Base-by-base conservation (phyloP, 2,113 vertebrate genomes). In the Cheilinus undulatus region DNA sequence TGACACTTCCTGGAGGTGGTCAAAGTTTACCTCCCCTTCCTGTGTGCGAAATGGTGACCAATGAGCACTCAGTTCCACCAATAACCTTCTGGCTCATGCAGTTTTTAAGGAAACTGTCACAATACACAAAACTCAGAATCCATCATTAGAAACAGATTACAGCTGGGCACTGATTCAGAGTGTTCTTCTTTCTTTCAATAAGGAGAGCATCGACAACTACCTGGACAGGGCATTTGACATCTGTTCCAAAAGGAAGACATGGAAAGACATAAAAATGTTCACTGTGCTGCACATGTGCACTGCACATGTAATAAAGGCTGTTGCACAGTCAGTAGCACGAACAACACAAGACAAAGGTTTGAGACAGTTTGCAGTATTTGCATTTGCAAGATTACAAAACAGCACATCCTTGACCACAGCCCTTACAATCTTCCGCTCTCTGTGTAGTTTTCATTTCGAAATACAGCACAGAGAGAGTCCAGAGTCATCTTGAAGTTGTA, bases 41-140 rank as follows among this genome's bases (percentile, higher is more conserved):
- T 15, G 7, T 57, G 28, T 54, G 11, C 34, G 30, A 54, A 34
- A 34, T 34, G 56, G 23, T 60, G 23, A 45, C 27, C 3, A 61
- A 30, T 46, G 26, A 46, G 15, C 42, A 46, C 42, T 48, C 27
- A 1, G 9, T 32, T 32, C 42, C 42, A 23, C 12, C 59, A 14
- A 46, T 61, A 7, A 48, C 42, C n/a, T 46, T 78, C 22, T 77
- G 61, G 57, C 24, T 85, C 1, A 69, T 82, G 78, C 45, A 69
- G 42, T 78, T 78, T 6, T 15, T 52, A 3, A 2, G 1, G 22
- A 58, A 49, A 15, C 7, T 38, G 52, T 71, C 23, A 7, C 53
- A 28, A 10, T 26, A 65, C 15, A 66, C 46, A 53, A 60, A 45
- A 1, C 7, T 65, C 7, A 10, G 32, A 36, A 1, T 52, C 8